Conservation (phyloP, 2,113 vertebrate species). For the Strigops habroptila region DNA sequence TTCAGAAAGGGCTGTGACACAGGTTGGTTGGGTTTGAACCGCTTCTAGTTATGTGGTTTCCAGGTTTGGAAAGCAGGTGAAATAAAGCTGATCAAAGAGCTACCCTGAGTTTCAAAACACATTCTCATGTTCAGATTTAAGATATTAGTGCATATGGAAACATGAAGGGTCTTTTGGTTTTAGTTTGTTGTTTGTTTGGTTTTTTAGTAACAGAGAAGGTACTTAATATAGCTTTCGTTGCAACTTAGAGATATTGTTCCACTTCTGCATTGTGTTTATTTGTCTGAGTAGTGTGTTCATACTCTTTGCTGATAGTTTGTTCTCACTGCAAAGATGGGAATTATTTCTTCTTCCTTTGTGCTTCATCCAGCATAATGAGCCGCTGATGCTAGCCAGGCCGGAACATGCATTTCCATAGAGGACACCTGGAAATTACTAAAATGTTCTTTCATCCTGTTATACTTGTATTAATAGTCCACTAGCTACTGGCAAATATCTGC, state of each 20-base stretch:
- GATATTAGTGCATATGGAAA: background rate
- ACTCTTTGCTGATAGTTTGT: background rate
- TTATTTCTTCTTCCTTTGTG: background rate
- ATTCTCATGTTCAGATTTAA: background rate
- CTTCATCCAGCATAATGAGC: background rate
- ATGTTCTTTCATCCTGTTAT: background rate
- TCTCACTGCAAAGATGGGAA: background rate
- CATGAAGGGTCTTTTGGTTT: background rate
- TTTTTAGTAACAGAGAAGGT: background rate
- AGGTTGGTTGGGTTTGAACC: fast-evolving
- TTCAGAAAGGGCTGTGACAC: background rate
- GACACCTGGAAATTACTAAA: background rate
- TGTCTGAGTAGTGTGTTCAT: background rate
- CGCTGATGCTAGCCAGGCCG: background rate
- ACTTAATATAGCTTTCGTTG: background rate
- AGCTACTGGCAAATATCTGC: background rate
- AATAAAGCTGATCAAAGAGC: background rate
- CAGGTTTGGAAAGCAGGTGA: background rate
- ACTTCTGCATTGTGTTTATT: background rate
- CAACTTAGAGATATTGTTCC: background rate
- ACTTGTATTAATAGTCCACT: background rate
- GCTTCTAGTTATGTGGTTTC: background rate
- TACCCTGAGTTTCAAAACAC: background rate
- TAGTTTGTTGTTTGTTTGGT: background rate
- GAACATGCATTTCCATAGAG: background rate